Evolutionary conservation across 2,888 invertebrate genomes (phyloP), one percentile per base, ranked within the genome.

Genomic region (Oligia strigilis): DNA sequence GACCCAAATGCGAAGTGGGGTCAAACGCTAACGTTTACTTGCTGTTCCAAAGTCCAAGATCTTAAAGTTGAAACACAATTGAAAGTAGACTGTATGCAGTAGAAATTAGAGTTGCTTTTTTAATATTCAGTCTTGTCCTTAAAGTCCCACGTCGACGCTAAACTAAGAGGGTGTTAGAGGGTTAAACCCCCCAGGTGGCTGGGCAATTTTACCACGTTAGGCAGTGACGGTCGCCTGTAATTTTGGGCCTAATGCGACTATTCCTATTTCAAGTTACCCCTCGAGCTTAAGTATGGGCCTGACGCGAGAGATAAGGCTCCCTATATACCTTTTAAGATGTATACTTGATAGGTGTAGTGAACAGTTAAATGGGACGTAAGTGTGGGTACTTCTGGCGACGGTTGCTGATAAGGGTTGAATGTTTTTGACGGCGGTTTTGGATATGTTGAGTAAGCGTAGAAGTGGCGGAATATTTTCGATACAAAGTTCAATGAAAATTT

Each of bases 171-270:
- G 94, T 93, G 95, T 92, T 89, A 93, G 94, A 93, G 93, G 94
- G 94, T 94, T 93, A 89, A 90, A 92, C 94, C 94, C 96, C 96
- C 96, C 94, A 96, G 96, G 97, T 96, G 95, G 96, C 94, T 94
- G 94, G 95, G 95, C 95, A 95, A 93, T 96, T 96, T 96, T 93
- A 96, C 96, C 97, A 96, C 95, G 96, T 96, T 96, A 96, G 96
- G 95, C 95, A 93, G 95, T 95, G 96, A 96, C 96, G 96, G 96
- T 96, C 95, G 95, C 95, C 96, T 96, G 96, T 96, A 97, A 97
- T 97, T 97, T 96, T 94, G 96, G 95, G 94, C 95, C 96, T 97
- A 97, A 97, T 97, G 96, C 96, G 96, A 95, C 97, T 96, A 97
- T 96, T 96, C 96, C 97, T 97, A 97, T 97, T 97, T 96, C 94